Conservation (phyloP, 2,888 invertebrate genomes). For the Homarus gammarus region DNA sequence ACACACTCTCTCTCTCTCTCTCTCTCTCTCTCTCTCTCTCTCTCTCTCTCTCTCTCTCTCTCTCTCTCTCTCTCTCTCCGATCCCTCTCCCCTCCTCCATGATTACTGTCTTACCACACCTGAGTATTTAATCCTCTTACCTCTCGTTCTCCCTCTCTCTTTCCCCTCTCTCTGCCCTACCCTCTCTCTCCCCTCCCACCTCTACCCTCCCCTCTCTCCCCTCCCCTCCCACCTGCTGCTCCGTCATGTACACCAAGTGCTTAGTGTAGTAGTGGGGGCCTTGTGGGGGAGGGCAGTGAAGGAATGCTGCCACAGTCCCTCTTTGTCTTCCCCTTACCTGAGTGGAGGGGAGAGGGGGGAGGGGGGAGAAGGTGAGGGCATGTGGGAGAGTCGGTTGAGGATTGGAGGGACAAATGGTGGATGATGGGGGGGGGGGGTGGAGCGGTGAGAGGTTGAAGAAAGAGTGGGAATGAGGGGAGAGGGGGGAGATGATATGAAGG, state of each 20-base stretch:
- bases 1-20: background rate
- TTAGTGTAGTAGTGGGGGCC: background rate
- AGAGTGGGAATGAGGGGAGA: background rate
- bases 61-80: constrained; percentile 16
- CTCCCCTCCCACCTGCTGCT: constrained; percentile 4
- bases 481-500: background rate
- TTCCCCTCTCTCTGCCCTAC: constrained; percentile 25
- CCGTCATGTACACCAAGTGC: background rate
- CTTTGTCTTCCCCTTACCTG: constrained; percentile 42
- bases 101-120: background rate
- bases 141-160: constrained; percentile 22
- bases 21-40: background rate
- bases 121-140: background rate
- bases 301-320: constrained; percentile 33
- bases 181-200: constrained; percentile 8
- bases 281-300: constrained; percentile 8
- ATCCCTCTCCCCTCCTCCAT: background rate
- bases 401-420: background rate
- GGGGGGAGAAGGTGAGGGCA: background rate
- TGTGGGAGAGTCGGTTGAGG: constrained; percentile 23
- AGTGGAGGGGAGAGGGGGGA: background rate
- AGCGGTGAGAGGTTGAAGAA: background rate
- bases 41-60: background rate
- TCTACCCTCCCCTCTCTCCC: background rate
- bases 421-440: background rate